phyloP scores from a whole-genome alignment of 2,113 vertebrate genomes.

The Smithornis capensis region DNA sequence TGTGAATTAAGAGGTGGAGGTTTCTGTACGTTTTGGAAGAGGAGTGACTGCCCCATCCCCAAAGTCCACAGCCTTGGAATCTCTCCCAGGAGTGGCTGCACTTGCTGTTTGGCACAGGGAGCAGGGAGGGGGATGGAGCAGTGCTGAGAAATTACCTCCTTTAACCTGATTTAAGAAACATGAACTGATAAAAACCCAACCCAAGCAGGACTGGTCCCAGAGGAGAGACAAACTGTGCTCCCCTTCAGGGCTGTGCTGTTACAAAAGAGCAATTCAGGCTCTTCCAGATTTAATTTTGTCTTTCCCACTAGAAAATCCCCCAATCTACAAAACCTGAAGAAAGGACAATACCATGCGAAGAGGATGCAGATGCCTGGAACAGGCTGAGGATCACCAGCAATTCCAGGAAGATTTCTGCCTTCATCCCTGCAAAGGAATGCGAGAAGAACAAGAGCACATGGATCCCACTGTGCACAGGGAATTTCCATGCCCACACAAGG shows the following conservation, averaged over 20 bases:
- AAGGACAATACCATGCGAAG: not conserved
- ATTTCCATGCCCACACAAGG: not conserved
- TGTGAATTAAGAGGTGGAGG: not conserved
- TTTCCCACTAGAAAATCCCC: not conserved
- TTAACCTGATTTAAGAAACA: not conserved
- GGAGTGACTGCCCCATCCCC: not conserved
- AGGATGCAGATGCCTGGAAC: not conserved
- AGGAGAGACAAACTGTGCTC: not conserved
- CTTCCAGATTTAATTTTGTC: not conserved
- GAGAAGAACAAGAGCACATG: not conserved
- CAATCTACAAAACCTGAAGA: not conserved
- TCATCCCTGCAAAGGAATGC: constrained; percentile 50
- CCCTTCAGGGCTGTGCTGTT: not conserved
- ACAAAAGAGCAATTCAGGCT: not conserved
- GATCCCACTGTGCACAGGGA: rapidly evolving
- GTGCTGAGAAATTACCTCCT: not conserved
- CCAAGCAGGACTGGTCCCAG: not conserved
- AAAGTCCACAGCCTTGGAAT: not conserved
- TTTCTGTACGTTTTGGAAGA: not conserved
- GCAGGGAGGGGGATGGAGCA: not conserved
- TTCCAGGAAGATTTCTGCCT: not conserved
- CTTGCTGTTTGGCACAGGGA: not conserved
- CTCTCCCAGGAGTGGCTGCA: not conserved
- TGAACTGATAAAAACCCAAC: not conserved
- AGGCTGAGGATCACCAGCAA: not conserved